Conservation (phyloP, 2,797 vertebrate species). For the Darevskia nairensis region DNA sequence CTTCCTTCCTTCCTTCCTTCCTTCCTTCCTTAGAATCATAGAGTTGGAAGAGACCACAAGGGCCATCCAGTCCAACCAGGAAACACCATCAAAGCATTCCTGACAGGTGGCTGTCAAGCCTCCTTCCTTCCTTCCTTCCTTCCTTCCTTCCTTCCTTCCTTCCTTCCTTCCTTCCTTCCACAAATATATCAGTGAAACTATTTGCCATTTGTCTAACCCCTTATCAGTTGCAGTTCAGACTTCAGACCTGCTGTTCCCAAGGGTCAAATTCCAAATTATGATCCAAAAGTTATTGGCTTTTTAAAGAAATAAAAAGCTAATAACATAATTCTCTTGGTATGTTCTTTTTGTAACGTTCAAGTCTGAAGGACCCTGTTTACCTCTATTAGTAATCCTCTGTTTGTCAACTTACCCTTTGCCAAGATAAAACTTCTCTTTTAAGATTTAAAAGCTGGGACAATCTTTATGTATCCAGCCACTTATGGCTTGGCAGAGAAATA, state of each 20-base stretch:
- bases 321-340: background rate
- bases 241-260: background rate
- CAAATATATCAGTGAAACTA: background rate
- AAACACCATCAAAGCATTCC: too few species aligned
- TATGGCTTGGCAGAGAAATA: background rate
- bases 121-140: background rate
- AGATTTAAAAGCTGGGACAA: background rate
- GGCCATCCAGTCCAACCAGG: too few species aligned
- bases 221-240: background rate
- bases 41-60: too few species aligned
- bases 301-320: background rate
- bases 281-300: background rate
- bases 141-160: too few species aligned
- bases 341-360: background rate
- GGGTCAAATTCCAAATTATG: background rate
- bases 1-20: too few species aligned
- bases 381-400: background rate
- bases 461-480: background rate
- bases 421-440: conserved; percentile 4
- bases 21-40: too few species aligned
- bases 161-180: background rate
- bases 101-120: too few species aligned
- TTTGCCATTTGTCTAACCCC: background rate
- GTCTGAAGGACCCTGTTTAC: background rate
- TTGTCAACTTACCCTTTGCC: background rate